Conservation (phyloP, 2,888 invertebrate species). For the Phyllotreta cruciferae region DNA sequence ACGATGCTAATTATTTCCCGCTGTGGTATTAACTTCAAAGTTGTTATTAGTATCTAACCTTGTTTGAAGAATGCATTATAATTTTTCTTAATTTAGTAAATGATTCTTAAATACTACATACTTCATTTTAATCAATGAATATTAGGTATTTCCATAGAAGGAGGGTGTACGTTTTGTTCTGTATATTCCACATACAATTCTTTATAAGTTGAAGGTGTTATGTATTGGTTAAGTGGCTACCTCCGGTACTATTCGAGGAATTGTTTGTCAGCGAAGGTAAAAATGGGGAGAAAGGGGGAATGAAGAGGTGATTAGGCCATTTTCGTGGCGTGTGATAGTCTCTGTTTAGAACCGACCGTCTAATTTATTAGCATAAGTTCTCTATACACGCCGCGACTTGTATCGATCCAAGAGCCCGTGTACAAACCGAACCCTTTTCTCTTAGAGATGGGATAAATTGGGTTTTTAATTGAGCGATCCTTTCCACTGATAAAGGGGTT, state of each 20-base stretch:
- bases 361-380: conserved; percentile 62
- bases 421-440: conserved; percentile 37
- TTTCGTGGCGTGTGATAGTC: conserved; percentile 55
- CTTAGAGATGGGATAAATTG: conserved; percentile 27
- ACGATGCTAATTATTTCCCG: background rate
- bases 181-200: no score
- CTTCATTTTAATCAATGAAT: no score
- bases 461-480: conserved; percentile 1
- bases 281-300: background rate
- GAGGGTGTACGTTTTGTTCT: no score
- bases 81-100: no score
- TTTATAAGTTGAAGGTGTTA: no score
- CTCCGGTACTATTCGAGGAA: conserved; percentile 6
- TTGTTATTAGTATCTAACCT: no score
- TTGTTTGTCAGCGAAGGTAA: background rate
- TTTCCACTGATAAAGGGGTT: no score
- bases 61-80: no score
- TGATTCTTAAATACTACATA: no score
- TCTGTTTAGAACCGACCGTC: conserved; percentile 60
- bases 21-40: no score
- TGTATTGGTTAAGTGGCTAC: background rate
- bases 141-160: no score
- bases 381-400: conserved; percentile 59
- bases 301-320: conserved; percentile 46
- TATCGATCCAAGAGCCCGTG: conserved; percentile 54